Evolutionary conservation across 1,140 invertebrate species (phyloP).

Genomic region (Eupristina koningsbergeri): DNA sequence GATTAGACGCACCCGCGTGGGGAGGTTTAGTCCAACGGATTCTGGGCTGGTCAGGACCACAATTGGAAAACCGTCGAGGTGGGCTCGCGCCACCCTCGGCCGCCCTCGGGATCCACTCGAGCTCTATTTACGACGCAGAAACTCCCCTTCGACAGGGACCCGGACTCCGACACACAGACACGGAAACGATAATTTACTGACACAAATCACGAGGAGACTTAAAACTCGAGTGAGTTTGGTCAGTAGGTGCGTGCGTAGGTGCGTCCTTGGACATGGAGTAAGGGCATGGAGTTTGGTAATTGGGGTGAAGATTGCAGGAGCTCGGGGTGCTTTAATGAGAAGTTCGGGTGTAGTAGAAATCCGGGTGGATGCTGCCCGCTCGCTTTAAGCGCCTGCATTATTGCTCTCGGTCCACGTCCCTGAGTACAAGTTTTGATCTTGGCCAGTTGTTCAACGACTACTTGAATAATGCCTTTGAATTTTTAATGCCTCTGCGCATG

Average conservation of each 20-base stretch:
- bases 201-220: constrained; percentile 45
- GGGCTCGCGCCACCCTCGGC: background rate
- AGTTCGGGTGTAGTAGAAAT: background rate
- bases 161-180: background rate
- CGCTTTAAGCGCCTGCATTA: constrained; percentile 11
- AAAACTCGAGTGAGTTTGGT: background rate
- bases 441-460: background rate
- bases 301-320: constrained; percentile 21
- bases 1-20: constrained; percentile 52
- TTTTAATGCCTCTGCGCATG: constrained; percentile 12
- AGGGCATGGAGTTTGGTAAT: constrained; percentile 11
- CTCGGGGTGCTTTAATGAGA: background rate
- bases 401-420: background rate
- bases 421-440: background rate
- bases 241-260: background rate
- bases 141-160: background rate
- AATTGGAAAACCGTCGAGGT: constrained; percentile 65
- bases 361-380: constrained; percentile 28
- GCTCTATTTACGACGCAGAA: constrained; percentile 19
- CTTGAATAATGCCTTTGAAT: constrained; percentile 8
- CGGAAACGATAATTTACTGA: constrained; percentile 54
- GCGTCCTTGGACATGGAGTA: too few relatives aligned
- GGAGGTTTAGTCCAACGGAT: background rate
- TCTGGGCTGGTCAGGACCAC: constrained; percentile 59
- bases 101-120: background rate